Conservation (phyloP, 2,888 invertebrate species). For the Nycteola revayana region DNA sequence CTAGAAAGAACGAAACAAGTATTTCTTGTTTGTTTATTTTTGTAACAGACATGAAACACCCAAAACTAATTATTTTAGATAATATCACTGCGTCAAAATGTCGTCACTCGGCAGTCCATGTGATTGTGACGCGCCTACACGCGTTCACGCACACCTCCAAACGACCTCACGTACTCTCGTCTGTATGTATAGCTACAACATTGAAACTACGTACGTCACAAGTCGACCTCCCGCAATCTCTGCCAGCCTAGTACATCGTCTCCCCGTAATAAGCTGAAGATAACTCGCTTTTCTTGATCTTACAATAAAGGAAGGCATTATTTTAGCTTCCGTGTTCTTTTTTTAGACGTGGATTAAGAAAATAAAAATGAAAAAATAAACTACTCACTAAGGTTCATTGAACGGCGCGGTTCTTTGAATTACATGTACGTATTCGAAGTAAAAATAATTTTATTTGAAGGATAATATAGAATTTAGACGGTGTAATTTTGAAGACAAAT, state of each 20-base stretch:
- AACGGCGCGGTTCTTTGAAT: neutral
- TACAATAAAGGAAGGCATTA: constrained; percentile 55
- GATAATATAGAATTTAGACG: constrained; percentile 4
- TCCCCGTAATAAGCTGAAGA: constrained; percentile 80
- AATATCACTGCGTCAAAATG: constrained; percentile 40
- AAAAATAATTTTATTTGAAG: constrained; percentile 2
- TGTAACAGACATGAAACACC: no score
- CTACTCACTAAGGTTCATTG: neutral
- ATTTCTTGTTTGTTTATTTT: no score
- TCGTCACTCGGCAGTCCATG: constrained; percentile 39
- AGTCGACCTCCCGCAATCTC: constrained; percentile 61
- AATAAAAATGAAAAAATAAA: neutral
- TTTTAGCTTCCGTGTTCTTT: constrained; percentile 63
- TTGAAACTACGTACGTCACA: constrained; percentile 66
- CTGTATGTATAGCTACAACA: constrained; percentile 47
- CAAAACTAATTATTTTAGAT: no score
- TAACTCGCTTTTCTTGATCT: constrained; percentile 77
- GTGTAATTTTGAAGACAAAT: constrained; percentile 10
- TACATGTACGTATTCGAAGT: neutral
- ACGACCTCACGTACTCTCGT: constrained; percentile 37
- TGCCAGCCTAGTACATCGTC: constrained; percentile 72
- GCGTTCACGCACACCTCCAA: constrained; percentile 56
- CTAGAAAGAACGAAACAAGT: no score
- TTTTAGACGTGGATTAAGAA: constrained; percentile 22
- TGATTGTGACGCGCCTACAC: constrained; percentile 65